Evolutionary conservation across 2,113 vertebrate genomes (phyloP), one percentile per base, ranked within the genome.

Genomic region (Atractosteus spatula): DNA sequence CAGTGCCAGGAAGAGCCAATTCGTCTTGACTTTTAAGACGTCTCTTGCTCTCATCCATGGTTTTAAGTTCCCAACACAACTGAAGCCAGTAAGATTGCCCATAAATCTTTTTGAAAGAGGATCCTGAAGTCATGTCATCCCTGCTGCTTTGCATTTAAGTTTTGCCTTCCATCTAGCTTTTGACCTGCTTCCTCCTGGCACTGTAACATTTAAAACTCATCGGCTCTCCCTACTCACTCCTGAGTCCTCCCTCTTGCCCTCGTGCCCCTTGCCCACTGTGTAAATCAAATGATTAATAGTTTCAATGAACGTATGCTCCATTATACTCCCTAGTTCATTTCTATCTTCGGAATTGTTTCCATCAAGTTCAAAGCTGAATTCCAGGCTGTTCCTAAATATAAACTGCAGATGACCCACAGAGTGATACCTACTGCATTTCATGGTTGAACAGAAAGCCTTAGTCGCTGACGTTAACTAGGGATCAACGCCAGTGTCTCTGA

Each of bases 11-110:
- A 77, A 71, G 73, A 83, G 69, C 74, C 83, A 64, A 89, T 90
- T 86, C 77, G 88, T 91, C 86, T 89, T 89, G 78, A 80, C 76
- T 82, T 89, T 86, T 84, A 86, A 84, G 89, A 89, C 82, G 83
- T 83, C 83, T 80, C 79, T 82, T 71, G 79, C 88, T 88, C 84
- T 90, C 88, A 86, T 87, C 76, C 68, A 44, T 76, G 88, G 88
- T 92, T 91, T 92, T 86, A 86, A 85, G 83, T 91, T 92, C 85
- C 88, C 81, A 63, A 78, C 87, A 83, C 83, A 82, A 85, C 85
- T 84, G 80, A 88, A 86, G 81, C 79, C 55, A 75, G 76, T 76
- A 77, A 68, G 81, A 74, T 74, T 70, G 75, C 68, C 76, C 74
- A 79, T 87, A 82, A 85, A 85, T 82, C 81, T 88, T 79, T 80